Conservation (phyloP, 2,113 vertebrate species). For the Peromyscus leucopus region DNA sequence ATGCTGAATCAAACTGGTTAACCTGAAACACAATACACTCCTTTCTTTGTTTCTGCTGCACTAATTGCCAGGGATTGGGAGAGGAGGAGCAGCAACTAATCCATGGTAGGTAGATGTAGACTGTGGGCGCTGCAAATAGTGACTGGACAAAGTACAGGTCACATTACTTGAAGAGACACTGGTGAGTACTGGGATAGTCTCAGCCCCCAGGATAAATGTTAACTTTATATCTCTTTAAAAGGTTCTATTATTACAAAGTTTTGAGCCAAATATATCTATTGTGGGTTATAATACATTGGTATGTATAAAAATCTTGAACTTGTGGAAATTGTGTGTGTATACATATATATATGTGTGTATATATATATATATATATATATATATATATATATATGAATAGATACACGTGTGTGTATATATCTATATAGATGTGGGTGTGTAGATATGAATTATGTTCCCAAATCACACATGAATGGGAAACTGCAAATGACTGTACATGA, state of each 20-base stretch:
- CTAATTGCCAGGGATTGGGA: constrained; percentile 77
- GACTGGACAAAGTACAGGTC: neutral
- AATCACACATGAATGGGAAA: constrained; percentile 81
- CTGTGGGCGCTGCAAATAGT: neutral
- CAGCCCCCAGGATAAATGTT: constrained; percentile 60
- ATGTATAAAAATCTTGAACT: constrained; percentile 80
- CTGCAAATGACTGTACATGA: constrained; percentile 80
- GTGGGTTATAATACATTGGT: constrained; percentile 78
- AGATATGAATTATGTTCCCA: constrained; percentile 72
- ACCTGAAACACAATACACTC: constrained; percentile 41
- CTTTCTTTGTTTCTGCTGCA: constrained; percentile 78
- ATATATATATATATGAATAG: neutral
- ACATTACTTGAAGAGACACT: neutral
- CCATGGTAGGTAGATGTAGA: neutral
- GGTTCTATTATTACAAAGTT: constrained; percentile 40
- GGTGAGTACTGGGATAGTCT: neutral
- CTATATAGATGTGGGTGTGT: neutral
- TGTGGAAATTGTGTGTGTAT: constrained; percentile 77
- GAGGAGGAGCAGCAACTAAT: neutral
- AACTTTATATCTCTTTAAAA: constrained; percentile 63
- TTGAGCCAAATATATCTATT: constrained; percentile 62
- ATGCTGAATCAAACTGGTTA: constrained; percentile 89
- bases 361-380: no score
- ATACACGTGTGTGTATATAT: neutral
- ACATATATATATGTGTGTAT: no score